A percentile compares a stretch with the other conserved stretches of the same genome.
phyloP scores from a whole-genome alignment of 1,140 invertebrate species.

The Ostrea denselamellosa region DNA sequence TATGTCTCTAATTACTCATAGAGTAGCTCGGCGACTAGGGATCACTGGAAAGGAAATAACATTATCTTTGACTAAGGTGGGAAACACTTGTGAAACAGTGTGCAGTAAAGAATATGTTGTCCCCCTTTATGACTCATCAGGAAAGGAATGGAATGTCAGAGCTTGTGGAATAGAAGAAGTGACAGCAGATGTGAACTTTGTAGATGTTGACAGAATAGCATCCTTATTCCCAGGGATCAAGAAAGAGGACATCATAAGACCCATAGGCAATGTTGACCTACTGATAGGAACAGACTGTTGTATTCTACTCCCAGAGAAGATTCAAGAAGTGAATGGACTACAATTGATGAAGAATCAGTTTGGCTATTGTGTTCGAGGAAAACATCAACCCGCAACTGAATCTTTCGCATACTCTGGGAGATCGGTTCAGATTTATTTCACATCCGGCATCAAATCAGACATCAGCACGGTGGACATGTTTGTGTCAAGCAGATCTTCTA shows the following conservation, averaged over 20 bases:
- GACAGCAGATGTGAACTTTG: neutral
- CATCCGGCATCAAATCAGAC: neutral
- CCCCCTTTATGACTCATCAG: neutral
- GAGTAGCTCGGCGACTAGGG: conserved; percentile 5
- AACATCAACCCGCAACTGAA: neutral
- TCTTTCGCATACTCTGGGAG: too few relatives aligned
- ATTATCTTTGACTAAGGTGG: conserved; percentile 36
- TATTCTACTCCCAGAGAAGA: conserved; percentile 39
- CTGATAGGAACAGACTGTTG: conserved; percentile 42
- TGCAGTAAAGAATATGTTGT: conserved; percentile 32
- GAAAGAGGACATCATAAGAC: neutral
- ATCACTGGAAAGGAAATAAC: conserved; percentile 7
- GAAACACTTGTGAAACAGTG: neutral
- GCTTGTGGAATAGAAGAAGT: conserved; percentile 40
- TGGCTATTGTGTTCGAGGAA: conserved; percentile 34
- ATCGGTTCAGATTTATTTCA: neutral
- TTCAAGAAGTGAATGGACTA: conserved; percentile 30
- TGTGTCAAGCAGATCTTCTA: neutral
- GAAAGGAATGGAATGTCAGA: neutral
- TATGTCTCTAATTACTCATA: conserved; percentile 35
- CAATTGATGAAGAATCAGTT: conserved; percentile 36
- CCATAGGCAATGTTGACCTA: conserved; percentile 37
- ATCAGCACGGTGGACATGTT: neutral
- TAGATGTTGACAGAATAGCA: neutral
- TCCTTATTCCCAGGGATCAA: conserved; percentile 7